These are phyloP conservation scores for Lysandra coridon DNA, from an alignment of 2,888 invertebrate species.

Conservation along the genomic window DNA sequence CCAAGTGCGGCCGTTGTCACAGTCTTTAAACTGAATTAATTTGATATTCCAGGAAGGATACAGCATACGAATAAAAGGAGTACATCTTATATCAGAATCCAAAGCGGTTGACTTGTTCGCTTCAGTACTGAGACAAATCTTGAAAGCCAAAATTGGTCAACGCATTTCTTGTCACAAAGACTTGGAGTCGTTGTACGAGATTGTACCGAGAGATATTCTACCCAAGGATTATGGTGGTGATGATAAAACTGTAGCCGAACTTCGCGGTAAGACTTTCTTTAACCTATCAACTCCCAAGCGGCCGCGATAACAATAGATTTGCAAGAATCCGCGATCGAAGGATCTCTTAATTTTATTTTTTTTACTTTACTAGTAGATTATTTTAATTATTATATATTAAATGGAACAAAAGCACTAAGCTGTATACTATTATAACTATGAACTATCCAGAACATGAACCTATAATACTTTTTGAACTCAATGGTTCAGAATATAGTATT, in stretches of 20 bases:
- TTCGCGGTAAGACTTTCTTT: not conserved
- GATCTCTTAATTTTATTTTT: too few species aligned
- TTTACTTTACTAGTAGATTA: too few species aligned
- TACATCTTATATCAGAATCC: slow-evolving; percentile 25
- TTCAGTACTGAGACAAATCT: not conserved
- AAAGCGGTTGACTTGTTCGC: not conserved
- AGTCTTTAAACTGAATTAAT: not conserved
- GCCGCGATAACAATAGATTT: too few species aligned
- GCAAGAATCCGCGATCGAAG: too few species aligned
- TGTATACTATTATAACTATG: not conserved
- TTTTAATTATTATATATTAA: not conserved
- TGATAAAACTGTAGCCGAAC: slow-evolving; percentile 1
- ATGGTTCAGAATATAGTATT: not conserved
- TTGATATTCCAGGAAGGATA: slow-evolving; percentile 20
- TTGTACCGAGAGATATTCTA: slow-evolving; percentile 5
- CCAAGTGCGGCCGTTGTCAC: not conserved
- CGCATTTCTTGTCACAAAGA: slow-evolving; percentile 14
- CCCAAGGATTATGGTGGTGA: slow-evolving; percentile 25
- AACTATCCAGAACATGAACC: not conserved
- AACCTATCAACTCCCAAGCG: too few species aligned
- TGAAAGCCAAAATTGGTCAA: slow-evolving; percentile 17
- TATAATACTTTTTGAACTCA: too few species aligned
- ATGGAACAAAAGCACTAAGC: not conserved
- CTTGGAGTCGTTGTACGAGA: slow-evolving; percentile 2
- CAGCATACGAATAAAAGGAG: slow-evolving; percentile 23